Evolutionary conservation across 2,888 invertebrate species (phyloP), one percentile per base, ranked within the genome.

Genomic region (Lamellibrachia columna): DNA sequence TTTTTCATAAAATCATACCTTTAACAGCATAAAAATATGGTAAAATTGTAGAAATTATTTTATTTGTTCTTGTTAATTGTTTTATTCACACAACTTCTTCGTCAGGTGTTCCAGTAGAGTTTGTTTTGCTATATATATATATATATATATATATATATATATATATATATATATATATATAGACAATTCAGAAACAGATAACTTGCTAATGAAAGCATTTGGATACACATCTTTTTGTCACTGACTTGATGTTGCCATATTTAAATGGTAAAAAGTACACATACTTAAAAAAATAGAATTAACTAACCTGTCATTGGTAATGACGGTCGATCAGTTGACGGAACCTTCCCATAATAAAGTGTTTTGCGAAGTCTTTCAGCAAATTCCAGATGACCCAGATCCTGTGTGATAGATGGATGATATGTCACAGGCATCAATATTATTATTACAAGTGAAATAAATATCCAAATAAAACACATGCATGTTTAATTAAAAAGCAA

Each of bases 291-390:
- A 22, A 22, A 75, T 93, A 91, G 52, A 90, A 52, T 53, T n/a
- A 58, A 93, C 92, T 90, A 96, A 98, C 98, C 98, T 97, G 98
- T 98, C 95, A 98, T 97, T 93, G 98, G 98, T 93, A 98, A 97
- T 95, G 98, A 98, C 94, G 98, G 97, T 94, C 98, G 97, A 94
- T 98, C 98, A 93, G 97, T 97, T n/a, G 98, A 92, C 11, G 98
- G 97, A 96, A 98, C 97, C 93, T 96, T 95, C 93, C 98, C 98
- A 97, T 98, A 99, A 96, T 99, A 98, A 92, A 99, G 97, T 3
- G 98, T 98, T 96, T 99, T 98, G 40, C 98, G 98, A 95, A 99
- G 98, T 95, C 99, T 97, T 95, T 98, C 97, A 94, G 98, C 97
- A 95, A 98, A 98, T 95, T 98, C 98, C 93, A 98, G 97, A 96